Evolutionary conservation across 2,888 invertebrate genomes (phyloP).

Genomic region (Dysmachus trigonus): DNA sequence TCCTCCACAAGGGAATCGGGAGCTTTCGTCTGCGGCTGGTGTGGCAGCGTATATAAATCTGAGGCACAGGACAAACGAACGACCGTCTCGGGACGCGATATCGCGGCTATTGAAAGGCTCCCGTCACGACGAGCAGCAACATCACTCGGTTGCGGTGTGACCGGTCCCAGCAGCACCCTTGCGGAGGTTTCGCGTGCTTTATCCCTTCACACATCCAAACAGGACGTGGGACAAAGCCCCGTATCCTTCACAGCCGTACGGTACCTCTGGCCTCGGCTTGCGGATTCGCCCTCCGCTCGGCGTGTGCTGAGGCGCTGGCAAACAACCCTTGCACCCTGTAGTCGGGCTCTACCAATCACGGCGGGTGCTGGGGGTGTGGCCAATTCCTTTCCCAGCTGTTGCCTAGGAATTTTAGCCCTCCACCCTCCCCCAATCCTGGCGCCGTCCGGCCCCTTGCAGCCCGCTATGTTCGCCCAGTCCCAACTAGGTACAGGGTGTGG

Average conservation of each 20-base stretch:
- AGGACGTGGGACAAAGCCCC: conserved; percentile 29
- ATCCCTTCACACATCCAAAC: conserved; percentile 35
- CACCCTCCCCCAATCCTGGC: conserved; percentile 28
- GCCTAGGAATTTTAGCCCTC: conserved; percentile 44
- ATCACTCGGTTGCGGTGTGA: background rate
- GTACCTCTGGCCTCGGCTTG: conserved; percentile 20
- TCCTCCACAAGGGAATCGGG: background rate
- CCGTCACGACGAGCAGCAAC: conserved; percentile 50
- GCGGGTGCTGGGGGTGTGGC: conserved; percentile 41
- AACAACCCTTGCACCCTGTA: conserved; percentile 33
- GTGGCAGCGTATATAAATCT: background rate
- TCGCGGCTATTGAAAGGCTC: conserved; percentile 64
- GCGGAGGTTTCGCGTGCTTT: conserved; percentile 13
- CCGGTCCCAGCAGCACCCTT: background rate
- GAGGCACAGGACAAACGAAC: conserved; percentile 47
- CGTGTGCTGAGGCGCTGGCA: conserved; percentile 21
- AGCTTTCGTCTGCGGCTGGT: background rate
- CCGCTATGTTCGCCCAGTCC: background rate
- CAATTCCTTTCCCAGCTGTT: conserved; percentile 43
- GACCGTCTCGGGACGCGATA: conserved; percentile 65
- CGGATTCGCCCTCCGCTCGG: conserved; percentile 9
- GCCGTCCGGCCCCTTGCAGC: background rate
- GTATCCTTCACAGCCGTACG: conserved; percentile 29
- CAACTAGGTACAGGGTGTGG: conserved; percentile 43
- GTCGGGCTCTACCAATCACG: conserved; percentile 43